These are phyloP conservation scores for Enteromius mattozi DNA, from an alignment of 2,797 vertebrate genomes.

Conservation along the genomic window DNA sequence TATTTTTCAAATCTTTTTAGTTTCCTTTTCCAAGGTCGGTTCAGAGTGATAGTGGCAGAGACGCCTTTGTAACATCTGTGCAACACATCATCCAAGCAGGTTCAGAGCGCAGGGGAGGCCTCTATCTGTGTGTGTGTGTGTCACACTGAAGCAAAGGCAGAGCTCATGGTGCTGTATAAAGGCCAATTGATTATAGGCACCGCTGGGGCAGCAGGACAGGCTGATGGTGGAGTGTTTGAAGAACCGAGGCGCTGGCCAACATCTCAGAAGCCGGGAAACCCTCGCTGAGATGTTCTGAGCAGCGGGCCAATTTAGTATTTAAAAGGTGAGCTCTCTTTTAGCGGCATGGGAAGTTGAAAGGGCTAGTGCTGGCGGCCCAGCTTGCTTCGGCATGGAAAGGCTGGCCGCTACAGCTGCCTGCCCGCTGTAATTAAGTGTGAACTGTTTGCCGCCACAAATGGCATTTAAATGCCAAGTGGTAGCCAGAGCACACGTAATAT, in stretches of 20 bases:
- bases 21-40: slow-evolving; percentile 31
- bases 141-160: slow-evolving; percentile 36
- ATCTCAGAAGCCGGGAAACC: slow-evolving; percentile 72
- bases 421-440: slow-evolving; percentile 84
- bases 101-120: slow-evolving; percentile 26
- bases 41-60: slow-evolving; percentile 37
- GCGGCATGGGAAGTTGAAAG: slow-evolving; percentile 65
- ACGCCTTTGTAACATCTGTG: slow-evolving; percentile 36
- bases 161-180: slow-evolving; percentile 46
- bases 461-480: slow-evolving; percentile 87
- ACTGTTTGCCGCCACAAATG: slow-evolving; percentile 80
- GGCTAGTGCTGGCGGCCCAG: slow-evolving; percentile 56
- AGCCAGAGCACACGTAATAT: slow-evolving; percentile 65
- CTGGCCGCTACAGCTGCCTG: slow-evolving; percentile 65
- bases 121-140: slow-evolving; percentile 14
- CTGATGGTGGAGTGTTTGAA: slow-evolving; percentile 49
- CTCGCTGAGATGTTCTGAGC: slow-evolving; percentile 67
- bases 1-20: background rate
- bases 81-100: slow-evolving; percentile 42
- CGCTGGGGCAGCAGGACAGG: slow-evolving; percentile 45
- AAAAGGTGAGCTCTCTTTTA: slow-evolving; percentile 77
- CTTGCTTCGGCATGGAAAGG: slow-evolving; percentile 69
- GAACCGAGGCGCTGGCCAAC: slow-evolving; percentile 24
- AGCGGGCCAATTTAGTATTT: slow-evolving; percentile 73
- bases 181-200: slow-evolving; percentile 52